Evolutionary conservation across 2,888 invertebrate genomes (phyloP).

Genomic region (Chaitophorus viminalis): DNA sequence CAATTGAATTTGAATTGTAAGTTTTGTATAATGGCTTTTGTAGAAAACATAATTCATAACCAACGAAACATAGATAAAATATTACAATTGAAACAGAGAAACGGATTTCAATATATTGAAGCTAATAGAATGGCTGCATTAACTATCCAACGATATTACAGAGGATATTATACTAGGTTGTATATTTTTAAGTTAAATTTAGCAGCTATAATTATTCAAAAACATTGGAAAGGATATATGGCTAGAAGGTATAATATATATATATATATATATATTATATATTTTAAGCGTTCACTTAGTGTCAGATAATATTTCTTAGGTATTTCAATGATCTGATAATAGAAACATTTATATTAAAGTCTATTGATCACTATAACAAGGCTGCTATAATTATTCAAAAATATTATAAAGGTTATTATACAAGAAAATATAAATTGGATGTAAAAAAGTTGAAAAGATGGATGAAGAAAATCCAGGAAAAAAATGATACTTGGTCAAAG

Average conservation of each 20-base stretch:
- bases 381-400: constrained; percentile 46
- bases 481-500: neutral
- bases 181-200: constrained; percentile 30
- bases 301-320: constrained; percentile 26
- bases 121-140: neutral
- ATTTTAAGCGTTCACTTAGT: neutral
- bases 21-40: constrained; percentile 41
- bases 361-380: constrained; percentile 36
- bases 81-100: constrained; percentile 15
- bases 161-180: constrained; percentile 38
- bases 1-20: neutral
- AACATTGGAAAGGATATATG: constrained; percentile 33
- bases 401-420: constrained; percentile 33
- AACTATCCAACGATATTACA: constrained; percentile 45
- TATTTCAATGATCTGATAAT: constrained; percentile 20
- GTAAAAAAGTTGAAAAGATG: constrained; percentile 24
- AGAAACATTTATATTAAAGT: constrained; percentile 33
- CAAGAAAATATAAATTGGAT: constrained; percentile 37
- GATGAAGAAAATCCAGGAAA: constrained; percentile 13
- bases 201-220: constrained; percentile 49
- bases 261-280: no score
- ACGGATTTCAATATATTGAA: constrained; percentile 4
- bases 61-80: neutral
- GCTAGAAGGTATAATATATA: constrained; percentile 23
- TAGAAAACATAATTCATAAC: constrained; percentile 17